A percentile compares a stretch with the other conserved stretches of the same genome.
phyloP scores from a whole-genome alignment of 1,140 invertebrate genomes.

The Amyelois transitella region DNA sequence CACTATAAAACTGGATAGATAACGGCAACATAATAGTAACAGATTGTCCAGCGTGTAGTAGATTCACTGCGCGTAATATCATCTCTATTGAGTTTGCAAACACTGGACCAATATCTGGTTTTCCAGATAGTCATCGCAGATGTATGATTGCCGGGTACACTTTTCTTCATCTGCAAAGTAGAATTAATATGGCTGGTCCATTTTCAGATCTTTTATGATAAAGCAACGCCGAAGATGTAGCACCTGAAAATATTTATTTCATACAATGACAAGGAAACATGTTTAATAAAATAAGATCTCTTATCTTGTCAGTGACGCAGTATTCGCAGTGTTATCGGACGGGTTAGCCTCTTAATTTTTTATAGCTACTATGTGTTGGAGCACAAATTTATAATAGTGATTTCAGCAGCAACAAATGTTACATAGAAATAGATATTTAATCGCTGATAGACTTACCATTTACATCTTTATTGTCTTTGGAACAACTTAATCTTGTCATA shows the following conservation, averaged over 20 bases:
- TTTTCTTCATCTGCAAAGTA: not conserved
- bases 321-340: not conserved
- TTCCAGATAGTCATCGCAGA: not conserved
- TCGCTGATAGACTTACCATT: too few relatives aligned
- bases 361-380: not conserved
- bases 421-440: too few relatives aligned
- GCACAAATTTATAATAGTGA: not conserved
- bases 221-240: not conserved
- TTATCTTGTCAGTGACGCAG: not conserved
- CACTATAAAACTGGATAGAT: not conserved
- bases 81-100: not conserved
- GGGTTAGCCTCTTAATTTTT: not conserved
- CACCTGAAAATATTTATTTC: not conserved
- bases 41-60: not conserved
- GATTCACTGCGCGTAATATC: not conserved
- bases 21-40: not conserved
- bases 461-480: too few relatives aligned
- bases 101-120: not conserved
- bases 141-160: not conserved
- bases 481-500: too few relatives aligned
- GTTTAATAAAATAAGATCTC: not conserved
- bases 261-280: not conserved
- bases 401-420: too few relatives aligned
- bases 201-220: too few relatives aligned
- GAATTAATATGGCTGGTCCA: not conserved